Conservation (phyloP, 1,140 invertebrate species). For the Andricus grossulariae region DNA sequence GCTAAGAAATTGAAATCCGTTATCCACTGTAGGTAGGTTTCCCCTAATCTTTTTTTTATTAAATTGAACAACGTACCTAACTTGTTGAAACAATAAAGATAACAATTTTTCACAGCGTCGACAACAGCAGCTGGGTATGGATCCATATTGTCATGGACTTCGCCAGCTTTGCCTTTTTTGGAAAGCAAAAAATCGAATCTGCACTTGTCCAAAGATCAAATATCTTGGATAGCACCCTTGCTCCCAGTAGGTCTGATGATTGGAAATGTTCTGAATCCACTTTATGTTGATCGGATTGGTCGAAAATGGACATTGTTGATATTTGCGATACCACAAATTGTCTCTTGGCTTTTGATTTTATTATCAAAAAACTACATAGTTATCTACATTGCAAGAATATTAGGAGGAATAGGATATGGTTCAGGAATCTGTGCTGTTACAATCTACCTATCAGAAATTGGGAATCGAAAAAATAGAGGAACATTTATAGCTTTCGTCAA, state of each 20-base stretch:
- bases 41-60: too few relatives aligned
- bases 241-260: conserved; percentile 3
- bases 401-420: conserved; percentile 11
- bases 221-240: conserved; percentile 1
- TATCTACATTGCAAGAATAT: background rate
- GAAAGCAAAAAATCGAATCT: background rate
- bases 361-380: background rate
- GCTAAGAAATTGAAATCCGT: too few relatives aligned
- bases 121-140: conserved; percentile 5
- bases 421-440: background rate
- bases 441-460: background rate
- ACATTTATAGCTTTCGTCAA: conserved; percentile 2
- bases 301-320: conserved; percentile 5
- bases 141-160: background rate
- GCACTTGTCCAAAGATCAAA: background rate
- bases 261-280: background rate
- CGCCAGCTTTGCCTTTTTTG: background rate
- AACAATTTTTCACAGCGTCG: background rate
- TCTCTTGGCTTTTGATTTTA: background rate
- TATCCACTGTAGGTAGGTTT: too few relatives aligned
- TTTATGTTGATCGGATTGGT: background rate
- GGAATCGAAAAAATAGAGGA: background rate
- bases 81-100: background rate
- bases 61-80: too few relatives aligned
- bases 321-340: background rate